phyloP scores from a whole-genome alignment of 2,888 invertebrate species.

The Drosophila kambysellisi region DNA sequence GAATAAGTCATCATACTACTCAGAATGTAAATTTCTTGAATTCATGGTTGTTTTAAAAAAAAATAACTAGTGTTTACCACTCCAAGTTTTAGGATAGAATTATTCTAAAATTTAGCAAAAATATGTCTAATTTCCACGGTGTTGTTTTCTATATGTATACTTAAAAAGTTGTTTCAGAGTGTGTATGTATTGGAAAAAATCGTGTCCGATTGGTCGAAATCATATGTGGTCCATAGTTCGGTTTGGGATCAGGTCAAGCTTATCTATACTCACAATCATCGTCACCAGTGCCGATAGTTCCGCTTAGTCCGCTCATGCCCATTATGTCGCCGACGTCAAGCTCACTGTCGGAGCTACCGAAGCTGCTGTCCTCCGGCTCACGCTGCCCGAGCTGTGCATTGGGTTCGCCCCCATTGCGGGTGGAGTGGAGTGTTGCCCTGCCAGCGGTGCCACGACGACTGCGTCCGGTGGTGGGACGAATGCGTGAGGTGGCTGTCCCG shows the following conservation, averaged over 20 bases:
- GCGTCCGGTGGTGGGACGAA: constrained; percentile 84
- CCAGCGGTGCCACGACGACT: constrained; percentile 60
- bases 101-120: too few species aligned
- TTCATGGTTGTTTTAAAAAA: too few species aligned
- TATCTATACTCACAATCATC: constrained; percentile 68
- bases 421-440: neutral
- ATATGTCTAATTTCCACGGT: too few species aligned
- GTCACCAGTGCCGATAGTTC: constrained; percentile 42
- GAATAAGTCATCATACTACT: too few species aligned
- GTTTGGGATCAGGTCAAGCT: too few species aligned
- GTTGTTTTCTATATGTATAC: too few species aligned
- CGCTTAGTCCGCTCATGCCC: constrained; percentile 61
- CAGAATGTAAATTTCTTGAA: too few species aligned
- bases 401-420: neutral
- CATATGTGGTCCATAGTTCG: neutral
- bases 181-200: neutral
- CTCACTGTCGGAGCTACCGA: constrained; percentile 84
- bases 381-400: constrained; percentile 53
- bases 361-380: constrained; percentile 83
- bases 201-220: neutral
- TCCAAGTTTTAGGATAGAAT: too few species aligned
- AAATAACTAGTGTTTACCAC: too few species aligned
- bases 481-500: constrained; percentile 73
- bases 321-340: constrained; percentile 81
- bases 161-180: too few species aligned